Percentiles rank a stretch among this genome's conserved stretches.
Conservation (phyloP, 2,113 vertebrate genomes). For the Chaenocephalus aceratus region DNA sequence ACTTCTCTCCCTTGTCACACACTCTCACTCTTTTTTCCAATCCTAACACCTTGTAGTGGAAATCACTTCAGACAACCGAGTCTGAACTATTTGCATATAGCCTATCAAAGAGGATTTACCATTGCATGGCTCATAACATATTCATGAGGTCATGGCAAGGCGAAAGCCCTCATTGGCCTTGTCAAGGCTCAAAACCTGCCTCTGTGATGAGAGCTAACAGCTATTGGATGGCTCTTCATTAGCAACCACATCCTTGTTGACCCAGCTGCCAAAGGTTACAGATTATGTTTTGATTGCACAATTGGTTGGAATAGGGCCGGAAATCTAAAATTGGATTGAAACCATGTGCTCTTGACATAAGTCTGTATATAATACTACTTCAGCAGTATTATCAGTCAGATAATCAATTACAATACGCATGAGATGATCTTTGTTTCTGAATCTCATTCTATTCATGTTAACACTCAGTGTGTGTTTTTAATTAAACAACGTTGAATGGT, state of each 20-base stretch:
- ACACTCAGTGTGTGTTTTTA: background rate
- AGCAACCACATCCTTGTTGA: conserved; percentile 39
- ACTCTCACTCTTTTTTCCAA: conserved; percentile 54
- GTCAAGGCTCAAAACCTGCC: conserved; percentile 57
- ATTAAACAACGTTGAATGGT: background rate
- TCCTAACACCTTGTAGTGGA: conserved; percentile 34
- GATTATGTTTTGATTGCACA: conserved; percentile 19
- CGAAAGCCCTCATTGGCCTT: conserved; percentile 62
- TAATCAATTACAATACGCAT: conserved; percentile 28
- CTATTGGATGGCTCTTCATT: conserved; percentile 62
- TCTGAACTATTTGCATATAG: conserved; percentile 73
- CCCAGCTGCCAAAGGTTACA: conserved; percentile 40
- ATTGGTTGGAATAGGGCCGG: conserved; percentile 5
- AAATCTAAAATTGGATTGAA: conserved; percentile 24
- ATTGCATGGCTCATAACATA: conserved; percentile 63
- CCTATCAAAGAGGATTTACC: conserved; percentile 64
- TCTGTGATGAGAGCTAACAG: conserved; percentile 57
- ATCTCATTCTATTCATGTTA: conserved; percentile 1
- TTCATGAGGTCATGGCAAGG: conserved; percentile 68
- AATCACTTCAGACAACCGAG: conserved; percentile 74
- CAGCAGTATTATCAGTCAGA: conserved; percentile 22
- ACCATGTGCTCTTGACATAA: conserved; percentile 30
- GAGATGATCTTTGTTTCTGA: conserved; percentile 16
- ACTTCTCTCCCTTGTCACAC: background rate
- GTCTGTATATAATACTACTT: conserved; percentile 14